Evolutionary conservation across 2,797 vertebrate genomes (phyloP), one percentile per base, ranked within the genome.

Genomic region (Tauraco hartlaubi): DNA sequence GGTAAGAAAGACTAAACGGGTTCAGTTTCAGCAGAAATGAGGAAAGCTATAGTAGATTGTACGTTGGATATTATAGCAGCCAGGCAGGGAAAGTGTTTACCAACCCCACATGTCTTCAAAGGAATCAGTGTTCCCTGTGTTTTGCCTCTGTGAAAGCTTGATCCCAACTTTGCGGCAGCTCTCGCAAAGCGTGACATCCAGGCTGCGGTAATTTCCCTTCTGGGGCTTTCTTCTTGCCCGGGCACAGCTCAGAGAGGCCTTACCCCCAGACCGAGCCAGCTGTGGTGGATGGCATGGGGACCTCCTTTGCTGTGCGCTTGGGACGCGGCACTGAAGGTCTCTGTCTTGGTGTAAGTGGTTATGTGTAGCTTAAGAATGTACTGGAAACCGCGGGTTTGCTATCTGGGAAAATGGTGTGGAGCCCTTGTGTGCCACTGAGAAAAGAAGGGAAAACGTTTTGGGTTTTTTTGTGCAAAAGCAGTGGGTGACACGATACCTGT

Each of bases 51-150:
- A 20, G 13, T n/a, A 37, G 37, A 20, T 37, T 29, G 15, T 13
- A 1, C 1, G 1, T 44, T 1, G 3, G 22, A 43, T 84, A 35
- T 35, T n/a, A 12, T 4, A 48, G 61, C 9, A 63, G 48, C 26
- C 55, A 49, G 21, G 21, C 55, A 62, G 55, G 29, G 18, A 11
- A 56, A 37, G 49, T 59, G 31, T 15, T 73, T 41, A 43, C 25
- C 33, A 73, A 9, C 10, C 12, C 10, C 52, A 8, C 2, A 0
- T 37, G 41, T 49, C n/a, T 33, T 48, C 43, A 63, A 61, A 9
- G 4, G 15, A 13, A 15, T 37, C 25, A 46, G 8, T 43, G 25
- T 59, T 83, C 41, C 22, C 31, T 3, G 4, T 29, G 18, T 58
- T 61, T 39, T 46, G 17, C 18, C 10, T 44, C 46, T 44, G 14